Base-by-base conservation (phyloP, 2,113 vertebrate genomes). In the Dipodomys spectabilis region DNA sequence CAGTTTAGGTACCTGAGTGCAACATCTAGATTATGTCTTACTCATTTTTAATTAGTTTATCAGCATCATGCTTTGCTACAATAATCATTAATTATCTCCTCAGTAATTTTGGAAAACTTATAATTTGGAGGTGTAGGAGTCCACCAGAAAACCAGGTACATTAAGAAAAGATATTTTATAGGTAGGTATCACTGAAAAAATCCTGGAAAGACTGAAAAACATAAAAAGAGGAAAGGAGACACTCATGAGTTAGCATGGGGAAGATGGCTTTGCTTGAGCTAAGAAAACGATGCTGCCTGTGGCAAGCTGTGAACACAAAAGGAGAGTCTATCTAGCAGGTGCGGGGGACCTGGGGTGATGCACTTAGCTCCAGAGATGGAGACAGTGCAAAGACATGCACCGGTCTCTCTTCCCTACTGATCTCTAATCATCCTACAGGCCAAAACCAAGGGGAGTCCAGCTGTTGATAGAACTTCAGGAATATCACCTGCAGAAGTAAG, bases 361-460 rank as follows among this genome's bases (percentile, higher is more conserved):
- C 2, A 65, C 11, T 19, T 68, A 8, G 10, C 23, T 74, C 6
- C 67, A 32, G 67, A 80, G 32, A 6, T 0, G 0, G 27, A 49
- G 22, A 10, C 0, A 8, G 25, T 5, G 2, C 23, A 60, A 45
- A 67, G 44, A 53, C 69, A 22, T 2, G 20, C 13, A 9, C 12
- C 13, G 23, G 57, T 32, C 49, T 49, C n/a, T 77, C 27, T 27
- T 57, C 30, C 0, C 18, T 15, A 20, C 5, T 72, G n/a, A 27
- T 88, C 1, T 74, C 2, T 20, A 60, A 7, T 84, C 27, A 6
- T 5, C 0, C 30, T 6, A 10, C 6, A 30, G 2, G 13, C 27
- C n/a, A 18, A 30, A 80, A 75, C 18, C 35, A 23, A 22, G 25
- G 13, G 22, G 11, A 60, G 67, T 12, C 6, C 0, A 6, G 23